Evolutionary conservation across 2,888 invertebrate species (phyloP).

Genomic region (Endomychus coccineus): DNA sequence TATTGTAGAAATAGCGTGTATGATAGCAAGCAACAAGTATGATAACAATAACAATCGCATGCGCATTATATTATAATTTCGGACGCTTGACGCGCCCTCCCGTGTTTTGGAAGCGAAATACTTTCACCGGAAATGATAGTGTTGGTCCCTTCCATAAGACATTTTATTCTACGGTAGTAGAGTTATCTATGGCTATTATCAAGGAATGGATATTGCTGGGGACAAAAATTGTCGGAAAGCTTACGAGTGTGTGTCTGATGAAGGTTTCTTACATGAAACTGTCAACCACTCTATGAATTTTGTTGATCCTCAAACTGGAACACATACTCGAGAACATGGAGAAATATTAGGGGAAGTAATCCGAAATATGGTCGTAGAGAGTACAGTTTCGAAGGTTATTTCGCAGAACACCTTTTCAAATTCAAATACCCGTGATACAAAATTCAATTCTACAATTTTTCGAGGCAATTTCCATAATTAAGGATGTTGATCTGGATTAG

Average conservation of each 20-base stretch:
- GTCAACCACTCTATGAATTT: constrained; percentile 24
- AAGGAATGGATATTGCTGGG: constrained; percentile 10
- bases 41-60: too few relatives aligned
- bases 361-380: neutral
- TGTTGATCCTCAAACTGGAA: constrained; percentile 20
- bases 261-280: constrained; percentile 17
- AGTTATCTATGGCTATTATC: constrained; percentile 7
- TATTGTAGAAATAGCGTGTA: too few relatives aligned
- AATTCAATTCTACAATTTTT: neutral
- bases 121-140: too few relatives aligned
- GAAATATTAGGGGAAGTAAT: neutral
- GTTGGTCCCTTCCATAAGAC: too few relatives aligned
- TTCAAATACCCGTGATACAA: neutral
- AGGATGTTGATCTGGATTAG: too few relatives aligned
- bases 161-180: too few relatives aligned
- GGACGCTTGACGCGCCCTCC: too few relatives aligned
- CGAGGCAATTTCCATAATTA: too few relatives aligned
- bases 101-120: too few relatives aligned
- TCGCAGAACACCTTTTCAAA: constrained; percentile 3
- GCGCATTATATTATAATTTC: too few relatives aligned
- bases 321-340: constrained; percentile 4
- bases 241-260: constrained; percentile 5
- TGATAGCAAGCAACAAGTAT: too few relatives aligned
- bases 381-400: constrained; percentile 1
- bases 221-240: constrained; percentile 16